Conservation (phyloP, 2,113 vertebrate genomes). For the Tetrax tetrax region DNA sequence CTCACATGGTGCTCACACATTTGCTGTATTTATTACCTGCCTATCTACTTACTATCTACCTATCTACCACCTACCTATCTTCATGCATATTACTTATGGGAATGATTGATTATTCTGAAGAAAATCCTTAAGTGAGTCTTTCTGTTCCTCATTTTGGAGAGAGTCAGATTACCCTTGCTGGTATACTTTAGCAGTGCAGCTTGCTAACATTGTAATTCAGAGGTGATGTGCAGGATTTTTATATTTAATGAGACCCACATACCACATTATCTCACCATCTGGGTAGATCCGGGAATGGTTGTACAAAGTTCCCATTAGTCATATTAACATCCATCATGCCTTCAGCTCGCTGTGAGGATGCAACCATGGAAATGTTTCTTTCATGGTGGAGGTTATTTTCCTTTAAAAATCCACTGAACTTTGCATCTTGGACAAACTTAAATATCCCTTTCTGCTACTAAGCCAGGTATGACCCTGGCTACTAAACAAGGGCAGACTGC, state of each 20-base stretch:
- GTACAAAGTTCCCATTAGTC: slow-evolving; percentile 45
- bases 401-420: slow-evolving; percentile 24
- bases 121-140: not conserved
- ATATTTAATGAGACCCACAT: slow-evolving; percentile 56
- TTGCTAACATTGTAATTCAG: slow-evolving; percentile 43
- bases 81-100: not conserved
- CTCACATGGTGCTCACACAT: not conserved
- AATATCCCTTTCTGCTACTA: not conserved
- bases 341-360: slow-evolving; percentile 31
- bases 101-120: not conserved
- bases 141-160: not conserved
- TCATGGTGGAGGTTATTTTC: not conserved
- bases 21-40: not conserved
- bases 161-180: not conserved
- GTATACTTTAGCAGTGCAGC: not conserved
- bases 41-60: not conserved
- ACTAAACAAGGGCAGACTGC: not conserved
- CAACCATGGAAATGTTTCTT: slow-evolving; percentile 35
- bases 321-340: slow-evolving; percentile 50
- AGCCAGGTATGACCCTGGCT: slow-evolving; percentile 1
- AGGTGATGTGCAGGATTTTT: slow-evolving; percentile 38
- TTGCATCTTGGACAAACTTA: not conserved
- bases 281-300: slow-evolving; percentile 11
- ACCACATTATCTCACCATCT: slow-evolving; percentile 53
- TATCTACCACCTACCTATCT: not conserved